A percentile compares a stretch with the other conserved stretches of the same genome.
phyloP scores from a whole-genome alignment of 2,888 invertebrate species.

The Nephrocerus scutellatus region DNA sequence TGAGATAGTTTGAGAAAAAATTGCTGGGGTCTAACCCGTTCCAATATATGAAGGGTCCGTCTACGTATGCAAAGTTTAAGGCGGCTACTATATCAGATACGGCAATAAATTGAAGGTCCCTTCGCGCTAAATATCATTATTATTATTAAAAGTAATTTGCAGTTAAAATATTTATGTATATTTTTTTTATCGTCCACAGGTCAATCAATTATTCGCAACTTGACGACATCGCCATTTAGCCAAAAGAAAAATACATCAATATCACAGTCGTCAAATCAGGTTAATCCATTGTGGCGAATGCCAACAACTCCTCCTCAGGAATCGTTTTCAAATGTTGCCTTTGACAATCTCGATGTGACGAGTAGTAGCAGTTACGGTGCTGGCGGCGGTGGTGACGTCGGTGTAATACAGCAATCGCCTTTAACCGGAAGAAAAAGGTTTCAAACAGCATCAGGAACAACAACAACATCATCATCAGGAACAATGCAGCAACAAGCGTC shows the following conservation, averaged over 20 bases:
- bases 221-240: conserved; percentile 45
- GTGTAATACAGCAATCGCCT: conserved; percentile 19
- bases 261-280: conserved; percentile 21
- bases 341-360: conserved; percentile 23
- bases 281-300: conserved; percentile 29
- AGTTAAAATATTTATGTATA: neutral
- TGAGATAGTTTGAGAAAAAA: no score
- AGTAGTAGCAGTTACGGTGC: no score
- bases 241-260: conserved; percentile 41
- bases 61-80: no score
- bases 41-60: no score
- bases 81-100: no score
- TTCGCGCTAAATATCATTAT: neutral
- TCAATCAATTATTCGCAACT: conserved; percentile 43
- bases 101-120: no score
- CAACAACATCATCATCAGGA: conserved; percentile 10
- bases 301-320: conserved; percentile 16
- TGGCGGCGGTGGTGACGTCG: conserved; percentile 11
- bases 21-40: no score
- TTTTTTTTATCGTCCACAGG: conserved; percentile 26
- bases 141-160: neutral
- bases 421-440: conserved; percentile 28
- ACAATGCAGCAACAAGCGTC: conserved; percentile 20
- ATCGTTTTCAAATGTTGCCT: conserved; percentile 16
- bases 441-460: conserved; percentile 27